Evolutionary conservation across 2,797 vertebrate genomes (phyloP), one percentile per base, ranked within the genome.

Genomic region (Sternarchorhynchus goeldii): DNA sequence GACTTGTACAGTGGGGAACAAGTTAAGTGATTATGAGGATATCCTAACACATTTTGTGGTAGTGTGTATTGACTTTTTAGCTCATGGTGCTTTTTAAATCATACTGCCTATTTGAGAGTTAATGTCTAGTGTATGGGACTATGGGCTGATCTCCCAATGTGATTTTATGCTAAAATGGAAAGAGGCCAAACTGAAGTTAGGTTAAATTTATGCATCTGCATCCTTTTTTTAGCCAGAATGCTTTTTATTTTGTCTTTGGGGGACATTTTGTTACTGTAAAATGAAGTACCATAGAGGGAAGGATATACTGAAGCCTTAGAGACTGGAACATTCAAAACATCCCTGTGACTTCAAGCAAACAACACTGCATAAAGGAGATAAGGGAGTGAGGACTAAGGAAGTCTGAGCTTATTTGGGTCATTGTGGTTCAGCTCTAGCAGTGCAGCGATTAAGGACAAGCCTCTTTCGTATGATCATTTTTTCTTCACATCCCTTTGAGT

Each of bases 331-430:
- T 57, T 77, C 14, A 59, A 64, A 66, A 39, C 82, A 81, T 88
- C 86, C 87, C 77, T 80, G 80, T 87, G 85, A 86, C 85, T 86
- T 89, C 88, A 88, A 82, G 87, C 75, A 70, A 78, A 85, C 85
- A 78, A 80, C 73, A 84, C 89, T 90, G 90, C 88, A 87, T 69
- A 65, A 70, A 29, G 55, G 82, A 86, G 90, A 91, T 91, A 92
- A 91, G 88, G 80, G 83, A 82, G 77, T 73, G 77, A 77, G 79
- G 72, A 88, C 83, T 86, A 82, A 83, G 84, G 86, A 87, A 85
- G 88, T 84, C 56, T 77, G 66, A 73, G 80, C 82, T 81, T 88
- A 84, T 87, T 88, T 82, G 73, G 83, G 85, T 87, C 78, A 70
- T 65, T 25, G 73, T 76, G 82, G 70, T 84, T 82, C 77, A 85